Conservation (phyloP, 2,888 invertebrate genomes). For the Halictus ligatus region DNA sequence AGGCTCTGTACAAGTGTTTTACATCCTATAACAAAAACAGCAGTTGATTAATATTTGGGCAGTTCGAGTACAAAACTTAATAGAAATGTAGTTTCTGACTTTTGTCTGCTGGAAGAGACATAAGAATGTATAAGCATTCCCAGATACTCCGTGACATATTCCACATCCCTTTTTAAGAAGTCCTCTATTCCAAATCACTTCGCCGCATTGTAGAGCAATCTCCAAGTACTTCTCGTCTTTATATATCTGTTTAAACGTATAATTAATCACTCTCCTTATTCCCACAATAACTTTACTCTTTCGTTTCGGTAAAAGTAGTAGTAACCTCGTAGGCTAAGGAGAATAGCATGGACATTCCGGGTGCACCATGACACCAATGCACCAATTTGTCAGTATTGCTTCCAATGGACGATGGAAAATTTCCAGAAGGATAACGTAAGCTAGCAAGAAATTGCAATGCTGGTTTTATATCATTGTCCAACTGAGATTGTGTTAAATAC, state of each 20-base stretch:
- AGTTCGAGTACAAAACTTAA: background rate
- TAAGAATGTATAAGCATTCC: slow-evolving; percentile 94
- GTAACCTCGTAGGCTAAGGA: slow-evolving; percentile 88
- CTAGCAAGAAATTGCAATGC: slow-evolving; percentile 88
- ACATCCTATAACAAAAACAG: slow-evolving; percentile 85
- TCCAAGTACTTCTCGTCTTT: slow-evolving; percentile 89
- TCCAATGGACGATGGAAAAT: slow-evolving; percentile 92
- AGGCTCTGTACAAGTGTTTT: slow-evolving; percentile 90
- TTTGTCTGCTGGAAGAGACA: slow-evolving; percentile 91
- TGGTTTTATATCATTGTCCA: slow-evolving; percentile 87
- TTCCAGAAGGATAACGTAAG: slow-evolving; percentile 87
- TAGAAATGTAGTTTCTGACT: slow-evolving; percentile 81
- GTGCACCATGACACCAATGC: slow-evolving; percentile 98
- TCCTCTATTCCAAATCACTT: slow-evolving; percentile 93
- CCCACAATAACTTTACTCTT: background rate
- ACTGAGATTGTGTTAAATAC: slow-evolving; percentile 86
- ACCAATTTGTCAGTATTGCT: slow-evolving; percentile 90
- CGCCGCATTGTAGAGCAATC: slow-evolving; percentile 89
- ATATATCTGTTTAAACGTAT: slow-evolving; percentile 86
- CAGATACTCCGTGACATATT: slow-evolving; percentile 94
- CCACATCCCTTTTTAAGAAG: slow-evolving; percentile 93
- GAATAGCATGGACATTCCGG: slow-evolving; percentile 92
- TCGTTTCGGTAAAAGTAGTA: slow-evolving; percentile 6
- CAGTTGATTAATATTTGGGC: slow-evolving; percentile 16
- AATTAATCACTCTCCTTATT: slow-evolving; percentile 19